Evolutionary conservation across 2,888 invertebrate genomes (phyloP).

Genomic region (Rhopalosiphum nymphaeae): DNA sequence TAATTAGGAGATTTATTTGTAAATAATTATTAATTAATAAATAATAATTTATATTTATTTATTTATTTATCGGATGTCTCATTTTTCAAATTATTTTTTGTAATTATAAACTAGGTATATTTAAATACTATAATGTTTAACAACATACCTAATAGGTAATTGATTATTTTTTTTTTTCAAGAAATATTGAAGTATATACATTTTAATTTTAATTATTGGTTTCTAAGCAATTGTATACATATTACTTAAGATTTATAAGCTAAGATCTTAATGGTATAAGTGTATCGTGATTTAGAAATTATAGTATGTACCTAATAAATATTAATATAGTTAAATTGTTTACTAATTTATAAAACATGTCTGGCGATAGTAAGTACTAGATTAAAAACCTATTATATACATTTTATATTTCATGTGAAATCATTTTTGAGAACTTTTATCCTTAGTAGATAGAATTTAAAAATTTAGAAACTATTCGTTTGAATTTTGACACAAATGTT

Average conservation of each 20-base stretch:
- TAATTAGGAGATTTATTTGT: background rate
- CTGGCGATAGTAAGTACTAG: too few relatives aligned
- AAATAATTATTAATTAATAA: too few relatives aligned
- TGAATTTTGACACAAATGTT: too few relatives aligned
- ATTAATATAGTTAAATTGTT: too few relatives aligned
- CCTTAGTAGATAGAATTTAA: background rate
- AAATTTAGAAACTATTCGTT: background rate
- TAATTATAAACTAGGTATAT: background rate
- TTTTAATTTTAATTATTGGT: background rate
- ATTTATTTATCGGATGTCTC: background rate
- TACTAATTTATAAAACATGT: too few relatives aligned
- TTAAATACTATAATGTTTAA: background rate
- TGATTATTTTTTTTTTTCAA: background rate
- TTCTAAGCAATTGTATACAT: background rate
- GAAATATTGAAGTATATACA: background rate
- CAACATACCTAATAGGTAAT: background rate
- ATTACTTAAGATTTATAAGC: background rate
- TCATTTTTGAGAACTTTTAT: background rate
- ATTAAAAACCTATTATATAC: too few relatives aligned
- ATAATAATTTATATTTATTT: too few relatives aligned
- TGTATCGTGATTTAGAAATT: too few relatives aligned
- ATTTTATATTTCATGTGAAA: background rate
- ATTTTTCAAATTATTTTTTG: background rate
- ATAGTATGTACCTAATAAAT: too few relatives aligned
- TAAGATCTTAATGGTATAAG: too few relatives aligned